Percentiles rank a stretch among this genome's conserved stretches.
Evolutionary conservation across 2,113 vertebrate genomes (phyloP).

Genomic region (Sylvietta virens): DNA sequence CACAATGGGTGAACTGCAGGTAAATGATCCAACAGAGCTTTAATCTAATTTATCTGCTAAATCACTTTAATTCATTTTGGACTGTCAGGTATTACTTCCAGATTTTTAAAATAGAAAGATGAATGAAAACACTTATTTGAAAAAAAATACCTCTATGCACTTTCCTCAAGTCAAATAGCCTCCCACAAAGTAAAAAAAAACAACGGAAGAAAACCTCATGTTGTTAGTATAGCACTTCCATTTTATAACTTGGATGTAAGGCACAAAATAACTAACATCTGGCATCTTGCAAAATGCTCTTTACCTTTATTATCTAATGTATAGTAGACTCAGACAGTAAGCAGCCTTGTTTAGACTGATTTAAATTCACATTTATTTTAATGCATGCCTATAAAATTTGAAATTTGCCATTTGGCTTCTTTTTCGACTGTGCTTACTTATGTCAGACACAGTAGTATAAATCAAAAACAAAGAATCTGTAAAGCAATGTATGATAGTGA

Average conservation of each 20-base stretch:
- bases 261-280: background rate
- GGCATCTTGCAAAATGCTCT: background rate
- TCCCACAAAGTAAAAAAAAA: background rate
- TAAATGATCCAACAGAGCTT: slow-evolving; percentile 8
- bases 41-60: slow-evolving; percentile 19
- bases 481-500: background rate
- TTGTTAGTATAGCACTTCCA: background rate
- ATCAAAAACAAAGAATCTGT: background rate
- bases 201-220: rapidly evolving
- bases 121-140: background rate
- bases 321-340: background rate
- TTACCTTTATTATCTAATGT: background rate
- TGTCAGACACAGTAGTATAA: background rate
- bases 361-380: slow-evolving; percentile 21
- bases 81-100: background rate
- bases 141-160: background rate
- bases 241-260: background rate
- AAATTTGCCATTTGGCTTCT: background rate
- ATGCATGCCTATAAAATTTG: background rate
- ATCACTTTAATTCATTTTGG: slow-evolving; percentile 7
- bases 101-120: background rate
- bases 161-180: background rate
- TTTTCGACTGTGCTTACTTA: background rate
- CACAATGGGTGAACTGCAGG: background rate
- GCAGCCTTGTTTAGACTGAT: background rate